Percentiles rank a stretch among this genome's conserved stretches.
Conservation (phyloP, 1,140 invertebrate genomes). For the Popillia japonica region DNA sequence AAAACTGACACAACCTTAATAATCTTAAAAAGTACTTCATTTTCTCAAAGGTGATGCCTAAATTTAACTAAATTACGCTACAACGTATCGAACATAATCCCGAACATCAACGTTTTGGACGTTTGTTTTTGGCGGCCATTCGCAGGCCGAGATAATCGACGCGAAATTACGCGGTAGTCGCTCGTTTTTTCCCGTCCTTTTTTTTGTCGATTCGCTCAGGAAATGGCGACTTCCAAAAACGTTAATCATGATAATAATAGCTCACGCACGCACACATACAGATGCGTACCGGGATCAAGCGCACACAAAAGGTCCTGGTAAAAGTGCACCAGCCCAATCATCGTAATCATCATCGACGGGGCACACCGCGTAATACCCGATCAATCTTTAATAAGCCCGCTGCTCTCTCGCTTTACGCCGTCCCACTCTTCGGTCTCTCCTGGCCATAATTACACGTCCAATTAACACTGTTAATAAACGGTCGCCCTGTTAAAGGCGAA, state of each 20-base stretch:
- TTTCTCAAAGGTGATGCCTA: too few species aligned
- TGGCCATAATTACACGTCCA: constrained; percentile 39
- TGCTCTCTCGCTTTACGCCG: neutral
- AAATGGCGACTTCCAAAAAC: neutral
- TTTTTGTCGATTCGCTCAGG: neutral
- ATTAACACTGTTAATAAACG: constrained; percentile 35
- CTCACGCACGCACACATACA: too few species aligned
- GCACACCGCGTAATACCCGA: constrained; percentile 23
- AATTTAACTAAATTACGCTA: too few species aligned
- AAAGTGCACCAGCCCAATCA: neutral
- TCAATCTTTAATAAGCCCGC: constrained; percentile 23
- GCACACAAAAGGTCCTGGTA: neutral
- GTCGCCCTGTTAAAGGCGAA: constrained; percentile 27
- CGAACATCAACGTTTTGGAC: too few species aligned
- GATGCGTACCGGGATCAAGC: too few species aligned
- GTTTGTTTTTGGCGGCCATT: too few species aligned
- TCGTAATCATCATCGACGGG: neutral
- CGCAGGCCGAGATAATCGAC: neutral
- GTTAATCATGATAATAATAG: neutral
- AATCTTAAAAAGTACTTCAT: too few species aligned
- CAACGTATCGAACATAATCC: too few species aligned
- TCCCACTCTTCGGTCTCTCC: constrained; percentile 23
- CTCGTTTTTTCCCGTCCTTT: too few species aligned
- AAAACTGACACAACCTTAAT: too few species aligned
- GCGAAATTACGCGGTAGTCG: neutral